Evolutionary conservation across 2,113 vertebrate species (phyloP), one percentile per base, ranked within the genome.

Genomic region (Myotis lucifugus): DNA sequence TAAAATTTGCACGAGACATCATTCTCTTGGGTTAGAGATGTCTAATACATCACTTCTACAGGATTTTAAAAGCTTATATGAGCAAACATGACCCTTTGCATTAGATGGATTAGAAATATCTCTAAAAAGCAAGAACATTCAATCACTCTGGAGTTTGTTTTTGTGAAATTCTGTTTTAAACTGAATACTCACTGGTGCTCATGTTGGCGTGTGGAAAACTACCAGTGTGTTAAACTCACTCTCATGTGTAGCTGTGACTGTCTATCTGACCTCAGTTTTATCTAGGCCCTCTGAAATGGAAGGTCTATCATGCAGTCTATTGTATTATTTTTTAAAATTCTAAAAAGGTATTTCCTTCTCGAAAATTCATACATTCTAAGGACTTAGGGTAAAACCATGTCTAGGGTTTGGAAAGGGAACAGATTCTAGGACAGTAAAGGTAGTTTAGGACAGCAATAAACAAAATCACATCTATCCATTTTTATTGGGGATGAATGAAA

Each of bases 1-100:
- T 84, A 67, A 94, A 83, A 91, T 27, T 52, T 96, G 83, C 5
- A 85, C 29, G 8, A 54, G 8, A 54, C 46, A 84, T n/a, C 54
- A 64, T 78, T 82, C 29, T 84, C 25, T 95, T 91, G 37, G 19
- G 11, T 50, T 86, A 93, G n/a, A 95, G 83, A 90, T 91, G n/a
- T 54, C 67, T 88, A 92, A 83, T 73, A 42, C 19, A 89, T 74
- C 27, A 61, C 81, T 84, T 73, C 32, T 70, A 48, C 2, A 48
- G 21, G 29, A 32, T 23, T 77, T 69, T 8, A 10, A 7, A 12
- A 81, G 67, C 66, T 77, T 64, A 32, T 15, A 64, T 72, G 37
- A 85, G 52, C 37, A 90, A 88, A 77, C 10, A 25, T 59, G 46
- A 84, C 21, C 74, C 42, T 83, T 64, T 61, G 34, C 21, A 34